Percentiles rank a stretch among this genome's conserved stretches.
Evolutionary conservation across 2,888 invertebrate species (phyloP).

Genomic region (Mythimna vitellina): DNA sequence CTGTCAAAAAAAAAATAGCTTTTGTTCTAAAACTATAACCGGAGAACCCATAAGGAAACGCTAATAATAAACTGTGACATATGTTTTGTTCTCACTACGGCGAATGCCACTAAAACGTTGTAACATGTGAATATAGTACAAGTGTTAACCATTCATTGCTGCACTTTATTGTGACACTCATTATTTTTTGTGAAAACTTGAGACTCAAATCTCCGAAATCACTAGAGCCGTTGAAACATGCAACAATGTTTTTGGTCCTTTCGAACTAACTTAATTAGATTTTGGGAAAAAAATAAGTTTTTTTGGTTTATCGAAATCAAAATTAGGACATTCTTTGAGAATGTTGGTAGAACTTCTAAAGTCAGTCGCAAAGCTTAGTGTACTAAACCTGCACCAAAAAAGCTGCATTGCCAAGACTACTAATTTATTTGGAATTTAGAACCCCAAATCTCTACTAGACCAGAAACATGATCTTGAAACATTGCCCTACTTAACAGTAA

Average conservation of each 20-base stretch:
- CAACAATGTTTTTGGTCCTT: not conserved
- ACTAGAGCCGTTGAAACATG: too few species aligned
- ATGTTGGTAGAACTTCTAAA: too few species aligned
- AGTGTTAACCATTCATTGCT: not conserved
- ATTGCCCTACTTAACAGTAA: constrained; percentile 9
- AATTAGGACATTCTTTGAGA: too few species aligned
- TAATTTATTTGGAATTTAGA: not conserved
- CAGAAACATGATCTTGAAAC: constrained; percentile 6
- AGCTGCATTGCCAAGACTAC: not conserved
- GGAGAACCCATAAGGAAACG: constrained; percentile 20
- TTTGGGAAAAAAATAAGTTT: too few species aligned
- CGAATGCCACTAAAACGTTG: not conserved
- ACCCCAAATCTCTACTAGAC: not conserved
- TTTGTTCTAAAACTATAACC: not conserved
- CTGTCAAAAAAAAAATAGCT: not conserved
- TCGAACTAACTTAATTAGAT: too few species aligned
- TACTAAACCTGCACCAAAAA: too few species aligned
- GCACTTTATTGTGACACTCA: not conserved
- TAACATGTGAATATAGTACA: not conserved
- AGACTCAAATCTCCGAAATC: not conserved
- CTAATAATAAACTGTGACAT: constrained; percentile 31
- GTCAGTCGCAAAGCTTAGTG: too few species aligned
- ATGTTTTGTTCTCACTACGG: constrained; percentile 12
- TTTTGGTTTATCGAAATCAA: too few species aligned
- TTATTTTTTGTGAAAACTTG: constrained; percentile 1